Base-by-base conservation (phyloP, 2,113 vertebrate genomes). In the Mus musculus region DNA sequence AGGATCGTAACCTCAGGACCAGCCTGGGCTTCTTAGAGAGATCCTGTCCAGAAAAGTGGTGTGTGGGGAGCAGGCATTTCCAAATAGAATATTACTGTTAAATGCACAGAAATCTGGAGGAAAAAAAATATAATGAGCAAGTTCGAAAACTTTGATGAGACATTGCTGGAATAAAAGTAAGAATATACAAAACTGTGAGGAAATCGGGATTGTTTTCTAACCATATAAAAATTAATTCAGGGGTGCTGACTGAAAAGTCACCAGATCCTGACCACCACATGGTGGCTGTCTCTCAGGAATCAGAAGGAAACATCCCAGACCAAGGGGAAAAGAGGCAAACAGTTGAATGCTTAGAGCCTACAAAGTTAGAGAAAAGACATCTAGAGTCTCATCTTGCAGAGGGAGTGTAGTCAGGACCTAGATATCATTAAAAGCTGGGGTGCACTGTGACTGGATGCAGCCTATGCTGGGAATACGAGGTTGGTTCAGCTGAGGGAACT, bases 121-220 rank as follows among this genome's bases (percentile, higher is more conserved):
- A 28, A 77, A 65, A 65, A 17, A 28, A 3, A 71, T 30, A 13
- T 54, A 22, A 30, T 30, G 65, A 67, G 65, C 65, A 46, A 46
- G 33, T 54, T 69, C 54, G 49, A 77, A 94, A 94, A 84, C 20
- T 36, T 77, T 36, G 22, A 19, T 63, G 52, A 77, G 28, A 36
- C 16, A 42, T 94, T 85, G 46, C 46, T 78, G 39, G 54, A 67
- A 67, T 49, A 52, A 78, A 89, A 84, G 59, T n/a, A 42, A 78
- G 71, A 78, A 30, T 72, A 26, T 4, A 20, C 22, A 24, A 65
- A 24, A 65, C 12, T 69, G 20, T 63, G 33, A 59, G 49, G 39
- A 65, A 59, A n/a, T 77, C 49, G 72, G 82, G 36, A 30, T 80
- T 72, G 36, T 88, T 91, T 91, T 80, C 33, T 73, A 65, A 81